These are phyloP conservation scores for Leptarthrus brevirostris DNA, from an alignment of 2,888 invertebrate genomes.

Conservation along the genomic window DNA sequence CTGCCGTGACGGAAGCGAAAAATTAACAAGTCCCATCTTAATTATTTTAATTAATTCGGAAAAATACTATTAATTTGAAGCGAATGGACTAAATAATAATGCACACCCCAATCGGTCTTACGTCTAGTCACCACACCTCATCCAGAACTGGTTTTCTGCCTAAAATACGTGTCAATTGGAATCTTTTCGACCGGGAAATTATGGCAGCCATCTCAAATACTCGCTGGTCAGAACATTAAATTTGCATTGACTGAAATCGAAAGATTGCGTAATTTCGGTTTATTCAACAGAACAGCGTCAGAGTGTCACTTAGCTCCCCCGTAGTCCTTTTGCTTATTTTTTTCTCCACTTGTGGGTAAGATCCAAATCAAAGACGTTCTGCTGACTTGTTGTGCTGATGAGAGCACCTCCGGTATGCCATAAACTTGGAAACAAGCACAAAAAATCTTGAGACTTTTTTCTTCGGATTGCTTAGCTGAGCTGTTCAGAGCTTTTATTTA, in stretches of 20 bases:
- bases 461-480: conserved; percentile 1
- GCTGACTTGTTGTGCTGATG: conserved; percentile 24
- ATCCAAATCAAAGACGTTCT: conserved; percentile 9
- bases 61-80: not conserved
- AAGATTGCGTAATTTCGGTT: conserved; percentile 34
- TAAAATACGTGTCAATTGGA: conserved; percentile 41
- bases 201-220: not conserved
- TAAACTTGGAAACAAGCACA: conserved; percentile 29
- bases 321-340: not conserved
- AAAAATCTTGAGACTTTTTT: conserved; percentile 19
- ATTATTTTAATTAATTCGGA: conserved; percentile 40
- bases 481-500: conserved; percentile 46
- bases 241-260: conserved; percentile 36
- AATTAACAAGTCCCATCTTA: not conserved
- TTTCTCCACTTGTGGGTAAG: conserved; percentile 1
- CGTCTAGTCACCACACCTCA: not conserved
- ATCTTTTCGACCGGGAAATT: conserved; percentile 28
- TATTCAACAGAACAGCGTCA: conserved; percentile 21
- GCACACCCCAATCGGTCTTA: conserved; percentile 11
- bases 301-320: not conserved
- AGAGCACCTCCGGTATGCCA: conserved; percentile 40
- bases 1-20: conserved; percentile 27
- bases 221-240: not conserved
- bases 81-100: conserved; percentile 29
- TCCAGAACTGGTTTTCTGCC: conserved; percentile 38